Evolutionary conservation across 2,113 vertebrate genomes (phyloP).

Genomic region (Illadopsis cleaveri): DNA sequence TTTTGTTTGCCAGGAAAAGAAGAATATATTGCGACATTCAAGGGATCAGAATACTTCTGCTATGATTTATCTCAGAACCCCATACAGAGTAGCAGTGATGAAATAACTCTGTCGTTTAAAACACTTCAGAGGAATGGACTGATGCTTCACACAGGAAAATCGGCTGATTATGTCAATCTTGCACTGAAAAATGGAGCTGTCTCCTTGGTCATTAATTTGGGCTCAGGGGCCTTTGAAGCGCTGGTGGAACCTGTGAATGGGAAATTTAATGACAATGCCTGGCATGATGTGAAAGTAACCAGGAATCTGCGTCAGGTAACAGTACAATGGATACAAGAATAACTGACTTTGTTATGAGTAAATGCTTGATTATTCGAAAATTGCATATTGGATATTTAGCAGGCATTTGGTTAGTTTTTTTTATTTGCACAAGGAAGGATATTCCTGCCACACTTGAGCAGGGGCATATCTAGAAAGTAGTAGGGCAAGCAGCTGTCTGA

Average conservation of each 20-base stretch:
- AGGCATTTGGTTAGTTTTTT: conserved; percentile 67
- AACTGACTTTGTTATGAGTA: conserved; percentile 74
- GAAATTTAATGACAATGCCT: conserved; percentile 99
- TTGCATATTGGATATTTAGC: conserved; percentile 58
- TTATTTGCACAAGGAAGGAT: conserved; percentile 66
- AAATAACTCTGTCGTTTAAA: conserved; percentile 98
- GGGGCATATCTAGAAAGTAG: conserved; percentile 86
- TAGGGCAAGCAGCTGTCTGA: conserved; percentile 66
- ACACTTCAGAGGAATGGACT: conserved; percentile 98
- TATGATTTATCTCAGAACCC: conserved; percentile 98
- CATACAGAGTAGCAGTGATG: conserved; percentile 98
- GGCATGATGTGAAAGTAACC: conserved; percentile 99
- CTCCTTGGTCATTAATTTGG: conserved; percentile 99
- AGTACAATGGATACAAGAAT: conserved; percentile 89
- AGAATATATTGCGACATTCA: conserved; percentile 97
- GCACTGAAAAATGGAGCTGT: conserved; percentile 99
- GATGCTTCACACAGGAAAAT: conserved; percentile 99
- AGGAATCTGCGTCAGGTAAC: conserved; percentile 99
- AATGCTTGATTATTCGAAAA: conserved; percentile 71
- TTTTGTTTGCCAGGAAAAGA: conserved; percentile 88
- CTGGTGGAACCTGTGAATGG: conserved; percentile 99
- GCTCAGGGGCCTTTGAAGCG: conserved; percentile 99
- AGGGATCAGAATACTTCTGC: conserved; percentile 99
- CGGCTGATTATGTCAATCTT: conserved; percentile 98
- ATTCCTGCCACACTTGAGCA: conserved; percentile 87